Conservation (phyloP, 2,113 vertebrate genomes). For the Calidris pugnax region DNA sequence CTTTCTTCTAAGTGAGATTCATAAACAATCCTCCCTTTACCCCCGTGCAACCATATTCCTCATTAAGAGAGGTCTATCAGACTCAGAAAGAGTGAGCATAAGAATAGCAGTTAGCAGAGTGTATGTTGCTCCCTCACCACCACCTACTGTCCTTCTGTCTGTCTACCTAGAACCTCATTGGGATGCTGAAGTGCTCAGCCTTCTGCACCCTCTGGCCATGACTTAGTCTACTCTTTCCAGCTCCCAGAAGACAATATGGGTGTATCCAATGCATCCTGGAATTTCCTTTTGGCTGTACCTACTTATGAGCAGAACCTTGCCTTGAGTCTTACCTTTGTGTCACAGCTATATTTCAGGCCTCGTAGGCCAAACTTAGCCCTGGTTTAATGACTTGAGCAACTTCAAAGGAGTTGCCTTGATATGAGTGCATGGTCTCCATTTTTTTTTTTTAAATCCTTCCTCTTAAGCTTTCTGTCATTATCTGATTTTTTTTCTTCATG, state of each 20-base stretch:
- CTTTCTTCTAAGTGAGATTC: background rate
- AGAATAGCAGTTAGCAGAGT: background rate
- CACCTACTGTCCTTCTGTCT: background rate
- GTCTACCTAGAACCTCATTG: background rate
- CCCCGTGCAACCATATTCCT: rapidly evolving
- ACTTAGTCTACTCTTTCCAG: background rate
- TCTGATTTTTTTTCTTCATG: background rate
- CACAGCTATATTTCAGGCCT: background rate
- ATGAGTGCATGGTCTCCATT: background rate
- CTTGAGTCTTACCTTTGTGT: background rate
- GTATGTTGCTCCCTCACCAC: background rate
- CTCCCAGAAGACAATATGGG: background rate
- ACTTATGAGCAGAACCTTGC: background rate
- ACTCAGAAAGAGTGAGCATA: background rate
- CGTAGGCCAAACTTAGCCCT: background rate
- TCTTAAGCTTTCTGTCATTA: background rate
- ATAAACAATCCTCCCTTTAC: background rate
- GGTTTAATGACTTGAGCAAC: background rate
- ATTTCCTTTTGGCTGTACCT: background rate
- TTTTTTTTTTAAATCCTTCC: background rate
- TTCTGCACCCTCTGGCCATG: background rate
- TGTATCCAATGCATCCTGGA: background rate
- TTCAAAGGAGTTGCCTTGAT: background rate
- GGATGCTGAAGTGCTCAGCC: background rate
- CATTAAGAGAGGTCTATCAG: background rate